Conservation (phyloP, 1,140 invertebrate species). For the Temnothorax nylanderi region DNA sequence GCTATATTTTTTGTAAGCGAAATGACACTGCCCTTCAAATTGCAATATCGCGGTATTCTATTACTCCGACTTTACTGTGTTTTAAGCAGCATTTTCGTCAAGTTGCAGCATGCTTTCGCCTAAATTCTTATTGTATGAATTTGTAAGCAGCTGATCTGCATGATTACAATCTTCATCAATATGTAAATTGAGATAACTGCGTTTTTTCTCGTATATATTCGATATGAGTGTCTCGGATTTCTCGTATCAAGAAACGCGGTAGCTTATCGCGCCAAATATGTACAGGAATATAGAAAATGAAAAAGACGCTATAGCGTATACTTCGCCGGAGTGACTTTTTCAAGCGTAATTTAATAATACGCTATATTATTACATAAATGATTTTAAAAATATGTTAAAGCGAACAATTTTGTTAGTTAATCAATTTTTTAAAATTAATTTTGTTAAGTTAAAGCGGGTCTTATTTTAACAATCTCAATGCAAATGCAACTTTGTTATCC, state of each 20-base stretch:
- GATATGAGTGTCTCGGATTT: constrained; percentile 24
- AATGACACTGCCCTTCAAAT: constrained; percentile 47
- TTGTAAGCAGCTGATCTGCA: neutral
- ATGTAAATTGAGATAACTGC: neutral
- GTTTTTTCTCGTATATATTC: neutral
- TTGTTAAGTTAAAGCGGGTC: neutral
- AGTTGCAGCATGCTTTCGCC: constrained; percentile 14
- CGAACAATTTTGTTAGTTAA: neutral
- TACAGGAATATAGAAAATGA: neutral
- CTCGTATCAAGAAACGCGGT: neutral
- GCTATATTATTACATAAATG: neutral
- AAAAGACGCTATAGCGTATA: neutral
- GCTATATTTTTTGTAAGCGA: constrained; percentile 46
- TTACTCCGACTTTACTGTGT: constrained; percentile 34
- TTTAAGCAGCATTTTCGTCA: neutral
- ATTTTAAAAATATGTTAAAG: neutral
- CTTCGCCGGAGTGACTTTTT: neutral
- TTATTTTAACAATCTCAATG: constrained; percentile 7
- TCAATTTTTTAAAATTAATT: neutral
- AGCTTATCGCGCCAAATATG: neutral
- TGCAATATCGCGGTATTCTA: constrained; percentile 24
- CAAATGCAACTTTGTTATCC: neutral
- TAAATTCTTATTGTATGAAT: constrained; percentile 24
- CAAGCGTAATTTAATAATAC: neutral
- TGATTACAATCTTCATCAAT: neutral